Base-by-base conservation (phyloP, 2,888 invertebrate species). In the Andricus quercusramuli region DNA sequence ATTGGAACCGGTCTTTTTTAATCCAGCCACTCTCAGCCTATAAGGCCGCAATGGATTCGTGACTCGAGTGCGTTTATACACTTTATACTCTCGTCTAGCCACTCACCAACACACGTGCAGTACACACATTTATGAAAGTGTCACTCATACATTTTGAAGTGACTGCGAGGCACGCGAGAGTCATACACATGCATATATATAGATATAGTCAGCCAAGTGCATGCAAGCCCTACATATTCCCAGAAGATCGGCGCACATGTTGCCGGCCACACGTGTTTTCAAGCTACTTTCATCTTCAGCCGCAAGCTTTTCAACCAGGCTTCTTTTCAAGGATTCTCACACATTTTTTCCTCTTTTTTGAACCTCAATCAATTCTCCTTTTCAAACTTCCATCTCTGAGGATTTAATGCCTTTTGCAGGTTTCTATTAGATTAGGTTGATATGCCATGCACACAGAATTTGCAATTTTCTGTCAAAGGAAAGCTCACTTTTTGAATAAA, bases 1-100 rank as follows among this genome's bases (percentile, higher is more conserved):
- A 51, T 74, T 51, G 32, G 56, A 56, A 74, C 70, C 70, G 70
- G 70, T 74, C 13, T 74, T 74, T 70, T 74, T 51, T 70, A 47
- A 47, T 51, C 20, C 17, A 56, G 20, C 25, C 29, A 29, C 70
- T 56, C n/a, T 32, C 15, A 29, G 17, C 51, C 25, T 44, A 68
- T 68, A 47, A 44, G 44, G 41, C 44, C 22, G 44, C 15, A 70
- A 70, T 20, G 44, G 32, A 70, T 29, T 56, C 70, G 51, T 32
- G 70, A 70, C 51, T 56, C 29, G 51, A 70, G 25, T 9, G 29
- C 68, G 25, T 70, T 47, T 70, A 70, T 70, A 51, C 68, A 70
- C 47, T 70, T 70, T 70, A 56, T 51, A 70, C 51, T 56, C 32
- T 51, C 29, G 70, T 70, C 70, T 70, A 51, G 51, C 32, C 51